These are phyloP conservation scores for Perizoma affinitatum DNA, from an alignment of 2,888 invertebrate species.

Conservation along the genomic window DNA sequence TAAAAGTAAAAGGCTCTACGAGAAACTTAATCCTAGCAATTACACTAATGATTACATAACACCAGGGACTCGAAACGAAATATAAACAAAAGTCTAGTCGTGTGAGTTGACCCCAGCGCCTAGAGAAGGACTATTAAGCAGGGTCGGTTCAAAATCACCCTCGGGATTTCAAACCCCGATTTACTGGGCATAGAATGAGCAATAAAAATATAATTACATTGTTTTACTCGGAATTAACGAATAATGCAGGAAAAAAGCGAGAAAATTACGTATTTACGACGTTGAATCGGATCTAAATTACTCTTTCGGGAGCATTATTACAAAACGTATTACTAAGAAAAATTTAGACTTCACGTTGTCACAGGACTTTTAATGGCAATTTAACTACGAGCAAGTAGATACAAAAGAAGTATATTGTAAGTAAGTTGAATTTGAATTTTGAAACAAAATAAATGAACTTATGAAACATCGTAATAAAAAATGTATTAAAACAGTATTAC, in stretches of 20 bases:
- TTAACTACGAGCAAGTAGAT: slow-evolving; percentile 9
- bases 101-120: slow-evolving; percentile 57
- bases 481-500: slow-evolving; percentile 8
- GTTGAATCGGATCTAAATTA: slow-evolving; percentile 57
- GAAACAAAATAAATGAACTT: slow-evolving; percentile 5
- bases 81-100: slow-evolving; percentile 65
- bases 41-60: slow-evolving; percentile 67
- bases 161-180: slow-evolving; percentile 71
- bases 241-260: slow-evolving; percentile 59
- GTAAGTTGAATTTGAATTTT: slow-evolving; percentile 6
- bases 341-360: slow-evolving; percentile 47
- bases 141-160: slow-evolving; percentile 73
- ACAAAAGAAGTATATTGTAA: not conserved
- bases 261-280: slow-evolving; percentile 60
- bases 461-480: slow-evolving; percentile 15
- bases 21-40: slow-evolving; percentile 61
- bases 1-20: slow-evolving; percentile 48
- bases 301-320: slow-evolving; percentile 57
- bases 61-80: slow-evolving; percentile 59
- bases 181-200: slow-evolving; percentile 78
- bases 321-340: slow-evolving; percentile 56
- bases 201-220: slow-evolving; percentile 81
- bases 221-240: slow-evolving; percentile 69
- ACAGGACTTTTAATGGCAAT: slow-evolving; percentile 36
- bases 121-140: slow-evolving; percentile 73